Percentiles rank a stretch among this genome's conserved stretches.
phyloP scores from a whole-genome alignment of 37 sponge, comb jelly and placozoan species.

The Mnemiopsis leidyi region DNA sequence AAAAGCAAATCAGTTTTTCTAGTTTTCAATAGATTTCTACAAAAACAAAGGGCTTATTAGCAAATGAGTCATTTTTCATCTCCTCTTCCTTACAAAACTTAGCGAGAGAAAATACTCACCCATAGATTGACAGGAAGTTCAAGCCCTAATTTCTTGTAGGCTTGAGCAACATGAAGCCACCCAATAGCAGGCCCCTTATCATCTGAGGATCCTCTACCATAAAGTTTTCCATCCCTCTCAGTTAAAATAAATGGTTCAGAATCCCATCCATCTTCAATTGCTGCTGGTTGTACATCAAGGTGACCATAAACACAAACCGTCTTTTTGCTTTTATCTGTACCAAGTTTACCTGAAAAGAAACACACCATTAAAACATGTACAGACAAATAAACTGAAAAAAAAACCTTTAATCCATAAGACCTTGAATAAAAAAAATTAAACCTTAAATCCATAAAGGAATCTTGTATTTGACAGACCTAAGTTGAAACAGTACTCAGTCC shows the following conservation, averaged over 20 bases:
- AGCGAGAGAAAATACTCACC: background rate
- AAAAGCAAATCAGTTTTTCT: too few relatives aligned
- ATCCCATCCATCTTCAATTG: conserved; percentile 67
- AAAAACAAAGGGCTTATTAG: too few relatives aligned
- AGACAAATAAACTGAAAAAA: too few relatives aligned
- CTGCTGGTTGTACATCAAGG: conserved; percentile 53
- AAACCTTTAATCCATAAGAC: too few relatives aligned
- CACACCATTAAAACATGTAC: too few relatives aligned
- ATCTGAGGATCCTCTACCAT: conserved; percentile 67
- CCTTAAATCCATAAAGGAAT: too few relatives aligned
- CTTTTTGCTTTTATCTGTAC: conserved; percentile 23
- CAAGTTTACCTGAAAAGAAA: conserved; percentile 64
- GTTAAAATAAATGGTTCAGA: conserved; percentile 61
- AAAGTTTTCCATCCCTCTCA: conserved; percentile 61
- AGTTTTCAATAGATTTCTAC: too few relatives aligned
- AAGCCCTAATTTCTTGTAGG: conserved; percentile 29
- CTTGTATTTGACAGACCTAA: too few relatives aligned
- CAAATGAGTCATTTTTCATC: too few relatives aligned
- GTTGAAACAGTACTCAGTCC: too few relatives aligned
- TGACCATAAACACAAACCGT: conserved; percentile 65
- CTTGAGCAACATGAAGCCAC: conserved; percentile 61
- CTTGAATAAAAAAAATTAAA: too few relatives aligned
- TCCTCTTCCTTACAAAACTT: too few relatives aligned
- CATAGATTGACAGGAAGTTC: conserved; percentile 58
- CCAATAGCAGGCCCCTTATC: conserved; percentile 66